Evolutionary conservation across 2,888 invertebrate species (phyloP), one percentile per base, ranked within the genome.

Genomic region (Euproctis similis): DNA sequence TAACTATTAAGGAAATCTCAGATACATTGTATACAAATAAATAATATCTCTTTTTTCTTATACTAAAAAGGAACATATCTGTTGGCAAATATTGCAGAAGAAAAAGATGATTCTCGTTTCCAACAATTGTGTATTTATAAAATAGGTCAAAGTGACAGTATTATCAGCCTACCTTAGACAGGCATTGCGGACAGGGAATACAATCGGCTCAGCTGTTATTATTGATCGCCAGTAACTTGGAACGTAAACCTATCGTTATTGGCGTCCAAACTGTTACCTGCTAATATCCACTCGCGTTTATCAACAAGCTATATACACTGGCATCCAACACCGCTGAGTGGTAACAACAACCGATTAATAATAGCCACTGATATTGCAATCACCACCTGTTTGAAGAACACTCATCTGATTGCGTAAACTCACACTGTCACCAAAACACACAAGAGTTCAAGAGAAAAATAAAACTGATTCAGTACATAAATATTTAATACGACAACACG

Each of bases 141-240:
- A 54, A 51, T 54, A 49, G 61, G 62, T 60, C 59, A 59, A 44
- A 41, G 42, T 44, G 46, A 46, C 42, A 36, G 37, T 41, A 46
- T 49, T 51, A 56, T 57, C 51, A 47, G 43, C 46, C 46, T 71
- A 77, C 76, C 75, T 76, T 56, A 47, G 57, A 65, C 59, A 66
- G 59, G 53, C 47, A 41, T 58, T 62, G 60, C 62, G 60, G 62
- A 51, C 49, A 64, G 49, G 50, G 47, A 55, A 53, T 53, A 64
- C 61, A 65, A 63, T 61, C 53, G 52, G 54, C 62, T 67, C 75
- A 76, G 76, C 73, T 74, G 76, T 71, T 70, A 39, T 51, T 69
- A 78, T 78, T 66, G 78, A 78, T 75, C 71, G 60, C 51, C 41
- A 42, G 50, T 54, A 53, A 57, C 51, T 62, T 53, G n/a, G 46